phyloP scores from a whole-genome alignment of 2,113 vertebrate genomes.

The Epinephelus fuscoguttatus region DNA sequence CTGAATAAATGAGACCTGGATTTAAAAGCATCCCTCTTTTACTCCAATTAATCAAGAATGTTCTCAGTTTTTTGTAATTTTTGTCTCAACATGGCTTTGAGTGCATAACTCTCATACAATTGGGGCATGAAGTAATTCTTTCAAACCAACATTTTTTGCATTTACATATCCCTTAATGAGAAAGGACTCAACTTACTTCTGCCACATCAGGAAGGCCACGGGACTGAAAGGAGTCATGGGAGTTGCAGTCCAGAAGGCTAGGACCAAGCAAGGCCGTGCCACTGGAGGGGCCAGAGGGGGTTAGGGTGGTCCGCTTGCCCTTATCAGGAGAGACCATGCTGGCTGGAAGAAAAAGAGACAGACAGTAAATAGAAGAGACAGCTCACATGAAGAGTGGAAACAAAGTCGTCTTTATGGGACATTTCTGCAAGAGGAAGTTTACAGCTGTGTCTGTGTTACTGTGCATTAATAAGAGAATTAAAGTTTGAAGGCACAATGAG shows the following conservation, averaged over 20 bases:
- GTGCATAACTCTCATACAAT: no score
- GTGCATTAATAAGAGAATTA: background rate
- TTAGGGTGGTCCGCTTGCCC: slow-evolving; percentile 89
- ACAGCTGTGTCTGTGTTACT: background rate
- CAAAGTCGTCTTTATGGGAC: background rate
- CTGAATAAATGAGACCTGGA: no score
- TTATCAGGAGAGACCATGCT: slow-evolving; percentile 98
- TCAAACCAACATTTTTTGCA: no score
- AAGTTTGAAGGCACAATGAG: background rate
- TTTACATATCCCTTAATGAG: background rate
- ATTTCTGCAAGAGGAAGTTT: background rate
- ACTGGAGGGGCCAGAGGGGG: slow-evolving; percentile 87
- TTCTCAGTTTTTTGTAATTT: no score
- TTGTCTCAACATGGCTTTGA: no score
- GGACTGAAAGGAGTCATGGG: slow-evolving; percentile 96
- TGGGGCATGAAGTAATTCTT: no score
- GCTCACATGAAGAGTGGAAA: slow-evolving; percentile 2
- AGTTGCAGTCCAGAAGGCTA: slow-evolving; percentile 96
- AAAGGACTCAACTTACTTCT: slow-evolving; percentile 84
- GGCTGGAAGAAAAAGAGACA: slow-evolving; percentile 80
- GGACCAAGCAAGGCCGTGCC: slow-evolving; percentile 93
- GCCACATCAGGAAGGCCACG: slow-evolving; percentile 93
- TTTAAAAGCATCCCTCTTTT: no score
- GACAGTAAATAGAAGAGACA: slow-evolving; percentile 5
- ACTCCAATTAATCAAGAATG: no score